Conservation (phyloP, 2,888 invertebrate species). For the Drosophila fungiperda region DNA sequence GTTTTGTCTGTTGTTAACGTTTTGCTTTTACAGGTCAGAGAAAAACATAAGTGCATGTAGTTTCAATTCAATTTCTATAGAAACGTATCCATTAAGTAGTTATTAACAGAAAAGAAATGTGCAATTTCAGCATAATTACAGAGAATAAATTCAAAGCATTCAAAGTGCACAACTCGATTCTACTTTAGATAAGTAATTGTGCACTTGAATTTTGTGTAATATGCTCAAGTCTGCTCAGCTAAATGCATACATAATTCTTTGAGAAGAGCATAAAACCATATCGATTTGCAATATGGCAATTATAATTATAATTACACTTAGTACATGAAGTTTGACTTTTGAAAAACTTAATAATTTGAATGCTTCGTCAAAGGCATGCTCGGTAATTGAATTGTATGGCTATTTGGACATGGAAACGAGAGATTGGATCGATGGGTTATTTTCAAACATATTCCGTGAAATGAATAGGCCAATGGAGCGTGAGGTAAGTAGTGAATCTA, state of each 20-base stretch:
- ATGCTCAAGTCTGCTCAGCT: background rate
- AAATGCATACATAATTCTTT: background rate
- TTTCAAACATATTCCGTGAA: conserved; percentile 96
- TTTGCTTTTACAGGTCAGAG: conserved; percentile 36
- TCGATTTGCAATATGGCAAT: background rate
- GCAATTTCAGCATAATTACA: background rate
- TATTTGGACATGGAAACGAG: conserved; percentile 93
- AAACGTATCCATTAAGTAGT: conserved; percentile 28
- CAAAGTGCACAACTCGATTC: conserved; percentile 5
- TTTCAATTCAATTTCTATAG: conserved; percentile 53
- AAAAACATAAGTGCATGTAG: conserved; percentile 52
- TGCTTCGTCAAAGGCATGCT: conserved; percentile 88
- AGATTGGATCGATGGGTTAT: conserved; percentile 97
- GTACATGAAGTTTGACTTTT: background rate
- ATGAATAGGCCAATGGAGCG: conserved; percentile 90
- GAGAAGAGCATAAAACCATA: background rate
- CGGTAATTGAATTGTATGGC: conserved; percentile 95
- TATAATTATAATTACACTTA: background rate
- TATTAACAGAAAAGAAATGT: conserved; percentile 20
- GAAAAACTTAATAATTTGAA: background rate
- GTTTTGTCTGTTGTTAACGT: conserved; percentile 42
- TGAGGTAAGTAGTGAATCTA: conserved; percentile 78
- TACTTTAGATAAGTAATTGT: background rate
- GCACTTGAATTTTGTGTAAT: background rate
- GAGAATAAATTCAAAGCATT: background rate